A percentile compares a stretch with the other conserved stretches of the same genome.
Evolutionary conservation across 2,797 vertebrate genomes (phyloP).

Genomic region (Peromyscus aztecus): DNA sequence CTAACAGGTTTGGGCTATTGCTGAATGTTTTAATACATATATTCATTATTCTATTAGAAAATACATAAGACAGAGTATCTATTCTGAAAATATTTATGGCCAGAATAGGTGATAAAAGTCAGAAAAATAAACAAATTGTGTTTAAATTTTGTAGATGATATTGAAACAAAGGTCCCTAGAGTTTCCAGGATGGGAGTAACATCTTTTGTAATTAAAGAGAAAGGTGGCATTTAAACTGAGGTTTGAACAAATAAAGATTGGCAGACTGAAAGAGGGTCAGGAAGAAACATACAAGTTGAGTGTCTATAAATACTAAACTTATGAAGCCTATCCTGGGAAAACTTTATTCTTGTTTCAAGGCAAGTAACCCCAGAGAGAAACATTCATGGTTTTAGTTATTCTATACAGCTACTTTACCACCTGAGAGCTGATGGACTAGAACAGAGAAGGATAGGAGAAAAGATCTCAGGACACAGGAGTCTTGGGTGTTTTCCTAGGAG

Average conservation of each 20-base stretch:
- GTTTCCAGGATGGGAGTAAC: neutral
- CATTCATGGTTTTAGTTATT: neutral
- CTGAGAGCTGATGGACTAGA: neutral
- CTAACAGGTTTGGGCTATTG: neutral
- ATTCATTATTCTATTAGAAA: neutral
- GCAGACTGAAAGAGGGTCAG: neutral
- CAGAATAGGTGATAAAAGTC: neutral
- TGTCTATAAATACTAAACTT: neutral
- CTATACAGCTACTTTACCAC: neutral
- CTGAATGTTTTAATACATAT: neutral
- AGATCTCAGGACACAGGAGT: neutral
- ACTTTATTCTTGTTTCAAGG: neutral
- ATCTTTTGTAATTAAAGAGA: neutral
- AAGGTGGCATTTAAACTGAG: neutral
- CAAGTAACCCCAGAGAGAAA: neutral
- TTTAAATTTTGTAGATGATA: neutral
- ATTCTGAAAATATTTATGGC: neutral
- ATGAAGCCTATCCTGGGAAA: neutral
- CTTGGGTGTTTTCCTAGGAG: neutral
- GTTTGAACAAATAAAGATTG: neutral
- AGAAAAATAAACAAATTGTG: neutral
- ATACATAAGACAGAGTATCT: neutral
- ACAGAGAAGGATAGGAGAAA: neutral
- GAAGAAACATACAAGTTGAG: neutral
- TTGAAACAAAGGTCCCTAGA: neutral